Evolutionary conservation across 2,888 invertebrate species (phyloP).

Genomic region (Psococerastis gibbosa): DNA sequence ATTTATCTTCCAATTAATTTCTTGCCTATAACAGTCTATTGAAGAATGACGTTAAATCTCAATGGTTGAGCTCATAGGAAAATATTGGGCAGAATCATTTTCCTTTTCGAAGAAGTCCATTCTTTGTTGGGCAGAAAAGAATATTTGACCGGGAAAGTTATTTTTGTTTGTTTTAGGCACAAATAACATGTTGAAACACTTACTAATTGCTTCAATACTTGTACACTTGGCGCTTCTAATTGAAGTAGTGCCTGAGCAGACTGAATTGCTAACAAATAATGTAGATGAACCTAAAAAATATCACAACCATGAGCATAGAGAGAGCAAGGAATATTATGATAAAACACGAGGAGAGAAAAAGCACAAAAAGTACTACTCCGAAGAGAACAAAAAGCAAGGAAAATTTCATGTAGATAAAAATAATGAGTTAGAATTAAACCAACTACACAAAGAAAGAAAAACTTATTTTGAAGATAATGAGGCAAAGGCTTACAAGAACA

Average conservation of each 20-base stretch:
- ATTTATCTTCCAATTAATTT: no score
- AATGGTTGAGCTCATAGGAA: no score
- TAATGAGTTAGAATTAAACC: not conserved
- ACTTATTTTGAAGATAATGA: not conserved
- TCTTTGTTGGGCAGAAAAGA: no score
- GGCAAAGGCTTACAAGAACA: no score
- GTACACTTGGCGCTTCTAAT: not conserved
- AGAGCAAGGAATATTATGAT: not conserved
- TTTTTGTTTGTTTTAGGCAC: not conserved
- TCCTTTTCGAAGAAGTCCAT: no score
- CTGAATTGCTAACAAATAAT: not conserved
- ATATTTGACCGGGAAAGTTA: no score
- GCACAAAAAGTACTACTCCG: slow-evolving; percentile 1
- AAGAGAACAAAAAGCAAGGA: not conserved
- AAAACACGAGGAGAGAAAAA: not conserved
- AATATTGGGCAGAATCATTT: no score
- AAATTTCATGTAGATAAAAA: not conserved
- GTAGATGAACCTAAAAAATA: no score
- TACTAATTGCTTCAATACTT: not conserved
- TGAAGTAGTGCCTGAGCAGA: not conserved
- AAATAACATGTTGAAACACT: not conserved
- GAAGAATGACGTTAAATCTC: no score
- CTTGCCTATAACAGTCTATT: no score
- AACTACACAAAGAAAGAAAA: not conserved
- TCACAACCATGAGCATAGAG: not conserved